phyloP scores from a whole-genome alignment of 2,888 invertebrate genomes.

The Leptarthrus brevirostris region DNA sequence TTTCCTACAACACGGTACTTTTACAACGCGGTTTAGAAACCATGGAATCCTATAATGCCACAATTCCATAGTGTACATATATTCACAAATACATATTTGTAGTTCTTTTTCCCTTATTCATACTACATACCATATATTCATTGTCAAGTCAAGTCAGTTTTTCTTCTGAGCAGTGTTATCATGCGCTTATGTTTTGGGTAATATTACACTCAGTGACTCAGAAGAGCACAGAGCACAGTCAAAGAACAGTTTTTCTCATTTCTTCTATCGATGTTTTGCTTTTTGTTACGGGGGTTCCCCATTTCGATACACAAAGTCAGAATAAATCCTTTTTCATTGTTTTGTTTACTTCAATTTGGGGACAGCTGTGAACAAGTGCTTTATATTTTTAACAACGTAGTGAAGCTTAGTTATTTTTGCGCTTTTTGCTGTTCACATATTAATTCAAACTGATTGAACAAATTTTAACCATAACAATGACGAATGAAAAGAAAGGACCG shows the following conservation, averaged over 20 bases:
- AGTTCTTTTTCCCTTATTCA: too few relatives aligned
- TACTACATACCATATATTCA: too few relatives aligned
- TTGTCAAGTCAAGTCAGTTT: too few relatives aligned
- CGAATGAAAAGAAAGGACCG: conserved; percentile 3
- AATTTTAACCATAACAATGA: not conserved
- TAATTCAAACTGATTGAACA: too few relatives aligned
- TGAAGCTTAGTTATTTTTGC: not conserved
- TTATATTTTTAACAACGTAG: not conserved
- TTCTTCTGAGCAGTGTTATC: too few relatives aligned
- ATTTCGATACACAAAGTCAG: not conserved
- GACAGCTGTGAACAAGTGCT: not conserved
- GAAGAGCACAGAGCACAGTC: not conserved
- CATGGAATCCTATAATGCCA: too few relatives aligned
- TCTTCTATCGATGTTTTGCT: not conserved
- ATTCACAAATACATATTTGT: too few relatives aligned
- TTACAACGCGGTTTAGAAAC: too few relatives aligned
- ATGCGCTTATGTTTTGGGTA: too few relatives aligned
- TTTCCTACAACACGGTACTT: too few relatives aligned
- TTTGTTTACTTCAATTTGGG: not conserved
- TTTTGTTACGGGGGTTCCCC: not conserved
- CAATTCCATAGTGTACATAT: too few relatives aligned
- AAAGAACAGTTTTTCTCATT: not conserved
- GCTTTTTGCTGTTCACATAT: not conserved
- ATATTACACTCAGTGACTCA: too few relatives aligned
- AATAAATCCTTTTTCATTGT: not conserved